Percentiles rank a stretch among this genome's conserved stretches.
These are phyloP conservation scores for Micromys minutus DNA, from an alignment of 2,113 vertebrate genomes.

Conservation along the genomic window DNA sequence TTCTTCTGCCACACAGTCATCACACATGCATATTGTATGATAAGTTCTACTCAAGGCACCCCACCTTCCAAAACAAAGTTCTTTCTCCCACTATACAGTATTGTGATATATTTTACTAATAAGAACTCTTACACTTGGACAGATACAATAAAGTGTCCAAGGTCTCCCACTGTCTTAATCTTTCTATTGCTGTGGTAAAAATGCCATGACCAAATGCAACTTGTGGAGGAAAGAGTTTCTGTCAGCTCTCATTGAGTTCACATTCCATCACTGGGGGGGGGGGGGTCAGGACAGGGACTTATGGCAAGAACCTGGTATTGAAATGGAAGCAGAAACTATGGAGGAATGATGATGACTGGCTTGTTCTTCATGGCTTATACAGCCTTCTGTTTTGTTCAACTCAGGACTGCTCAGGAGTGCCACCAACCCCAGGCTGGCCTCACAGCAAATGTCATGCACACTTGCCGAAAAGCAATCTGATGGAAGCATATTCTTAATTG, in stretches of 20 bases:
- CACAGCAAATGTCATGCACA: neutral
- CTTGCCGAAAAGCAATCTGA: neutral
- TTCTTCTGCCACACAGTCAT: neutral
- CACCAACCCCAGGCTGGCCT: neutral
- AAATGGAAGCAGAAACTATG: neutral
- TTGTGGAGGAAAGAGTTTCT: neutral
- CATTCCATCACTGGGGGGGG: neutral
- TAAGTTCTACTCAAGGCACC: neutral
- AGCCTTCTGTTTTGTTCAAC: neutral
- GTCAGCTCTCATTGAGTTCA: neutral
- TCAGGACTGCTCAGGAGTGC: neutral
- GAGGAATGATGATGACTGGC: neutral
- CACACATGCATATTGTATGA: neutral
- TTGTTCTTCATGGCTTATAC: neutral
- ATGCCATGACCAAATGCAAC: neutral
- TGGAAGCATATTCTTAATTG: neutral
- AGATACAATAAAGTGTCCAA: neutral
- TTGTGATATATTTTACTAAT: neutral
- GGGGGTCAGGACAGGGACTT: neutral
- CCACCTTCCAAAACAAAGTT: conserved; percentile 5
- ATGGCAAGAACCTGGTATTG: neutral
- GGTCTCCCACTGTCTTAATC: neutral
- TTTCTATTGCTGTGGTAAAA: neutral
- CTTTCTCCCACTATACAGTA: neutral
- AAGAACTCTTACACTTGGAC: neutral